Evolutionary conservation across 1,140 invertebrate genomes (phyloP), one percentile per base, ranked within the genome.

Genomic region (Globodera ellingtonae): DNA sequence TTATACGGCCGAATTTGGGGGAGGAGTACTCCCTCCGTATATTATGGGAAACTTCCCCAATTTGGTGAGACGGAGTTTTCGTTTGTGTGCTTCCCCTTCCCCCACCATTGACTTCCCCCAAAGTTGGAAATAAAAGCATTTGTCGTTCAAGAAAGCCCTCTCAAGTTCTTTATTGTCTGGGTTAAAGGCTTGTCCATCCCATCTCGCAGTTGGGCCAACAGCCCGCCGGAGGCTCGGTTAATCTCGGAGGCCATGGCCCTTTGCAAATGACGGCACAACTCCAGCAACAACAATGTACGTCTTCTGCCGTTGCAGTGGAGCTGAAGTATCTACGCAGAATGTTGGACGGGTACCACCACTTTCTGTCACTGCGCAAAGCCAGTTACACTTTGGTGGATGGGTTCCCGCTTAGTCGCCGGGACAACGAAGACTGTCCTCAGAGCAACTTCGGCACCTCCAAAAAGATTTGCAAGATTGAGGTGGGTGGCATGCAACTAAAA

Each of bases 321-420:
- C 15, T 74, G 59, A 65, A 52, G 21, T 62, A 65, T 79, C 72
- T 56, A 18, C 59, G 24, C 50, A 15, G 83, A 35, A 84, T 84
- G 84, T 44, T 84, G 24, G 84, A 84, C 52, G 84, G 84, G 9
- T 84, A 84, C 48, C 83, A 84, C 10, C 85, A 84, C 72, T 84
- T 84, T 56, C 52, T 71, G 70, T 84, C 81, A 1, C 52, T 84
- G 70, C 76, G 83, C 6, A 87, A 86, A 52, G 84, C 84, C 7
- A 81, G 81, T n/a, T 87, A 86, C 71, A 82, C 84, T 44, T 46
- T 84, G n/a, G 81, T 84, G 52, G 85, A 85, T 10, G 78, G 50
- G n/a, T 62, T 75, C 24, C 82, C 85, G n/a, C 48, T 76, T 9
- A 79, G 80, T 46, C 65, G 44, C 8, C 35, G 52, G 15, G 80